Evolutionary conservation across 2,113 vertebrate species (phyloP).

Genomic region (Tachysurus vachellii): DNA sequence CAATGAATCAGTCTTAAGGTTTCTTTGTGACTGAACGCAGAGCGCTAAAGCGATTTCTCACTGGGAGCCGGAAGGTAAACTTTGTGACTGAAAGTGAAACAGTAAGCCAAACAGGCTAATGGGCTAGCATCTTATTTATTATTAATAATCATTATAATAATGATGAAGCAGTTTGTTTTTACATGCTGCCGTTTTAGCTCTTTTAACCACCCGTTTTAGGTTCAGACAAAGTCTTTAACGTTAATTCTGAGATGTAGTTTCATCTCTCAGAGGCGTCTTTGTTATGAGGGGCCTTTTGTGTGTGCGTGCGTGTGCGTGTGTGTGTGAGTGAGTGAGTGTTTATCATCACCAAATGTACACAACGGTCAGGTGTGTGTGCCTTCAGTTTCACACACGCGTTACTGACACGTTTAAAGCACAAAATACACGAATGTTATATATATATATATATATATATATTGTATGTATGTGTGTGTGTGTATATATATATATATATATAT

Average conservation of each 20-base stretch:
- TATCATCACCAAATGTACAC: neutral
- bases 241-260: neutral
- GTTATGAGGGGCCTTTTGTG: neutral
- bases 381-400: neutral
- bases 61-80: conserved; percentile 23
- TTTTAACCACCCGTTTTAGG: neutral
- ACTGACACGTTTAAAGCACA: neutral
- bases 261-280: neutral
- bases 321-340: neutral
- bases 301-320: neutral
- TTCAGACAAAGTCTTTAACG: neutral
- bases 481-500: no score
- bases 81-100: neutral
- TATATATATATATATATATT: no score
- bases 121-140: neutral
- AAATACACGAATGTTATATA: neutral
- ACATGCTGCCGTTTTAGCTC: neutral
- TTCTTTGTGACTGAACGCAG: neutral
- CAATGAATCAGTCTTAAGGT: neutral
- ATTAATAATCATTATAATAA: no score
- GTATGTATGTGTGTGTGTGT: neutral
- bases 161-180: neutral
- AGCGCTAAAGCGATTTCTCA: neutral
- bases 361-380: neutral
- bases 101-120: neutral